These are phyloP conservation scores for Chionoecetes opilio DNA, from an alignment of 1,140 invertebrate genomes.

Conservation along the genomic window DNA sequence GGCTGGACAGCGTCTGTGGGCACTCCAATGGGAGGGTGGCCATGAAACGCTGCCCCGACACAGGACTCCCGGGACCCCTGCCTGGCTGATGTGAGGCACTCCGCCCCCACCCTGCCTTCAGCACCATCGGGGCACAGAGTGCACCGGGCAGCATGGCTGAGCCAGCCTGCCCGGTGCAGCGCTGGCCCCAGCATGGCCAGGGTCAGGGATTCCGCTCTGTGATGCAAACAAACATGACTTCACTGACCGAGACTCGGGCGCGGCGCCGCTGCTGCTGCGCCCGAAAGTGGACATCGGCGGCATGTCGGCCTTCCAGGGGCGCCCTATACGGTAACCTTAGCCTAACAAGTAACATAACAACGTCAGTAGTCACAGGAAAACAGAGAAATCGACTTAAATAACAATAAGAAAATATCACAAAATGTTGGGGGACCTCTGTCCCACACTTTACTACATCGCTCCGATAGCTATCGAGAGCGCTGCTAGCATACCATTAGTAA, in stretches of 20 bases:
- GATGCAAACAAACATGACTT: conserved; percentile 34
- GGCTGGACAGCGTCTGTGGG: not conserved
- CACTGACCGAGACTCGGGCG: not conserved
- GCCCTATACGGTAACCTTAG: conserved; percentile 76
- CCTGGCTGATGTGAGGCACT: conserved; percentile 59
- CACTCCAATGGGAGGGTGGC: not conserved
- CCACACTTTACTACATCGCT: conserved; percentile 78
- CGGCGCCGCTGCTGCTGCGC: not conserved
- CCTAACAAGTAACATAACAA: conserved; percentile 81
- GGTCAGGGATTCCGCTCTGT: conserved; percentile 28
- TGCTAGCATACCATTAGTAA: conserved; percentile 80
- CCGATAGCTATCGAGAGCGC: conserved; percentile 43
- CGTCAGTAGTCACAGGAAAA: conserved; percentile 82
- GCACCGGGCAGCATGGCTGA: conserved; percentile 14
- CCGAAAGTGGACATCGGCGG: not conserved
- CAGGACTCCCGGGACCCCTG: conserved; percentile 52
- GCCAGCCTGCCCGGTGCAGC: conserved; percentile 39
- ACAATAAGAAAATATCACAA: conserved; percentile 82
- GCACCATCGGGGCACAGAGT: not conserved
- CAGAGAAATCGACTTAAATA: conserved; percentile 81
- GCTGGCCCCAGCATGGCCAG: conserved; percentile 28
- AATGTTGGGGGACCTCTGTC: conserved; percentile 80
- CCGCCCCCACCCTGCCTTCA: conserved; percentile 49
- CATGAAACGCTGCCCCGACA: conserved; percentile 42
- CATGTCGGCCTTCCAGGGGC: not conserved